Conservation (phyloP, 2,113 vertebrate species). For the Naja naja region DNA sequence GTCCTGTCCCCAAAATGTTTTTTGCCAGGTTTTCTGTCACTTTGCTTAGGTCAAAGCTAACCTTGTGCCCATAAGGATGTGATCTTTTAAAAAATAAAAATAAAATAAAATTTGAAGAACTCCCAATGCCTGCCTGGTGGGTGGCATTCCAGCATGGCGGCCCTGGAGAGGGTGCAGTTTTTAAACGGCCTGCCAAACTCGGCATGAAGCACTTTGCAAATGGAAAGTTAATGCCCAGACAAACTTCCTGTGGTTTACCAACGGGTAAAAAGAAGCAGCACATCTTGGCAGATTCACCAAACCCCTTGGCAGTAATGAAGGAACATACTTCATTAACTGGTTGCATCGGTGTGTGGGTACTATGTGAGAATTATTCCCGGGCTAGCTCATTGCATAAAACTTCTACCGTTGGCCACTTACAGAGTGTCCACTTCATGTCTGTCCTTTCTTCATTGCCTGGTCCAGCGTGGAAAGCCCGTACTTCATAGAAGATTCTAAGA, state of each 20-base stretch:
- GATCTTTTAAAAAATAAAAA: neutral
- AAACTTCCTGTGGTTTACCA: neutral
- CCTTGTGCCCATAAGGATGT: neutral
- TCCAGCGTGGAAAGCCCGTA: neutral
- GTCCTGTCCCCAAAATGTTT: constrained; percentile 12
- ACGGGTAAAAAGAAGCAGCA: neutral
- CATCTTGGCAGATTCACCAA: rapidly evolving
- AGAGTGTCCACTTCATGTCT: neutral
- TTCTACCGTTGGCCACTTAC: neutral
- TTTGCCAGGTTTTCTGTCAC: constrained; percentile 38
- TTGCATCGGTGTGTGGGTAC: neutral
- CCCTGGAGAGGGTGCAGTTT: constrained; percentile 33
- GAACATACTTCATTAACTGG: rapidly evolving
- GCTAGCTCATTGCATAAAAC: neutral
- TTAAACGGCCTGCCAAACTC: neutral
- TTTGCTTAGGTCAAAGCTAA: constrained; percentile 46
- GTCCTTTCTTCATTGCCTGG: neutral
- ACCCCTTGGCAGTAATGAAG: neutral
- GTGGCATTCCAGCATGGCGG: constrained; percentile 14
- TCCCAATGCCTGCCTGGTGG: constrained; percentile 24
- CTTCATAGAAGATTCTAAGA: neutral
- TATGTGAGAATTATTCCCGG: neutral
- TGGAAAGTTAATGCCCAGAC: rapidly evolving
- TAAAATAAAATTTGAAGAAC: neutral
- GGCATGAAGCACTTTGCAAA: neutral